Conservation (phyloP, 2,797 vertebrate genomes). For the Trichosurus vulpecula region DNA sequence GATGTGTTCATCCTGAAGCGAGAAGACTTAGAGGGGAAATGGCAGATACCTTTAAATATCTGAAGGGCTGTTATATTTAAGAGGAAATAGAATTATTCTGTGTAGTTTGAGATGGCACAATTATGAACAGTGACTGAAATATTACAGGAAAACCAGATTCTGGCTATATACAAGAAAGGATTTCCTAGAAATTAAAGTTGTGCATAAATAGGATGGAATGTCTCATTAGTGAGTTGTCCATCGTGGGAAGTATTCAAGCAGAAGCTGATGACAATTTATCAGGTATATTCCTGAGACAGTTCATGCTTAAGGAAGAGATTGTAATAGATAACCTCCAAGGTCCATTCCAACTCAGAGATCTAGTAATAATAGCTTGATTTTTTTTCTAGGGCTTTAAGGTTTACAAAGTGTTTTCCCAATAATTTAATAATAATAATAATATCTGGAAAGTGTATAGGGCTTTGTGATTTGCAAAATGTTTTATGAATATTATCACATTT, state of each 20-base stretch:
- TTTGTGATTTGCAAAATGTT: not conserved
- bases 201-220: not conserved
- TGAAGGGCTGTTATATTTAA: not conserved
- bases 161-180: not conserved
- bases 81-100: not conserved
- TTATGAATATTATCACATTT: not conserved
- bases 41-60: not conserved
- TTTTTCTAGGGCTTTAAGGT: not conserved
- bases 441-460: not conserved
- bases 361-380: not conserved
- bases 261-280: not conserved
- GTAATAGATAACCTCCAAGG: not conserved
- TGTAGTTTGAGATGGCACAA: not conserved
- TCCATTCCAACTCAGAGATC: not conserved
- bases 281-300: not conserved
- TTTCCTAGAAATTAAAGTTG: not conserved
- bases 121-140: not conserved
- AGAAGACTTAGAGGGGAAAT: not conserved
- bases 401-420: not conserved
- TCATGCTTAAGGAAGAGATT: not conserved
- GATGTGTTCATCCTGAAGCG: not conserved
- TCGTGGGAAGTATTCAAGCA: not conserved
- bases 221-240: not conserved
- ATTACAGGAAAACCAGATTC: not conserved
- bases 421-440: not conserved